These are phyloP conservation scores for Clistopyga incitator DNA, from an alignment of 2,888 invertebrate species.

Conservation along the genomic window DNA sequence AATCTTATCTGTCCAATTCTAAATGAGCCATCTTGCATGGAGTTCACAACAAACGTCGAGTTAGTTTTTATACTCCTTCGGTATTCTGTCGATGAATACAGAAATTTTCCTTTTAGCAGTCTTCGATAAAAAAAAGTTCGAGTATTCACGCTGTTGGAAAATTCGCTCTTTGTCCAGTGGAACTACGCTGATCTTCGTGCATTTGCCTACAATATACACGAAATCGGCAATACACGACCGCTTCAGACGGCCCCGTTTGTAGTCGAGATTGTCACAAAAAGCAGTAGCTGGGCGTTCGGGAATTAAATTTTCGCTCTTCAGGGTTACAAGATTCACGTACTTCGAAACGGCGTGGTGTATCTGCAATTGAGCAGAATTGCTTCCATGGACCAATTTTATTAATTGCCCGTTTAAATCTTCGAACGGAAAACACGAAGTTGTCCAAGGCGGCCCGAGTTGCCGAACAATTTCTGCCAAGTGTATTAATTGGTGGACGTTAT, in stretches of 20 bases:
- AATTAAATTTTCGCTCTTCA: conserved; percentile 27
- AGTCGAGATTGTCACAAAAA: conserved; percentile 24
- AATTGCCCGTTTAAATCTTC: no score
- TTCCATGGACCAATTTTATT: no score
- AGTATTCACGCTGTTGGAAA: neutral
- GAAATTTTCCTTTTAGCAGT: neutral
- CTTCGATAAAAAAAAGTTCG: neutral
- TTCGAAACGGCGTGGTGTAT: conserved; percentile 38
- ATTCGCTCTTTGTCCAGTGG: neutral
- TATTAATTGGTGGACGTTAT: conserved; percentile 54
- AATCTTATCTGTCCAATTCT: neutral
- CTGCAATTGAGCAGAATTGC: conserved; percentile 31
- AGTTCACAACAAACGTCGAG: conserved; percentile 1
- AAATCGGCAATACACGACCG: neutral
- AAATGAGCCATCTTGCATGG: neutral
- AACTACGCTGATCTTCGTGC: neutral
- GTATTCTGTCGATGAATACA: neutral
- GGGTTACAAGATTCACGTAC: conserved; percentile 29
- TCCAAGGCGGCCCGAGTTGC: conserved; percentile 28
- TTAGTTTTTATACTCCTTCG: neutral
- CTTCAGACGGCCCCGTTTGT: conserved; percentile 6
- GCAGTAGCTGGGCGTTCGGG: neutral
- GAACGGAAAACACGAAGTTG: no score
- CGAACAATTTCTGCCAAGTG: conserved; percentile 54
- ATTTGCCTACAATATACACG: neutral